These are phyloP conservation scores for Mercenaria mercenaria DNA, from an alignment of 1,140 invertebrate species.

Conservation along the genomic window DNA sequence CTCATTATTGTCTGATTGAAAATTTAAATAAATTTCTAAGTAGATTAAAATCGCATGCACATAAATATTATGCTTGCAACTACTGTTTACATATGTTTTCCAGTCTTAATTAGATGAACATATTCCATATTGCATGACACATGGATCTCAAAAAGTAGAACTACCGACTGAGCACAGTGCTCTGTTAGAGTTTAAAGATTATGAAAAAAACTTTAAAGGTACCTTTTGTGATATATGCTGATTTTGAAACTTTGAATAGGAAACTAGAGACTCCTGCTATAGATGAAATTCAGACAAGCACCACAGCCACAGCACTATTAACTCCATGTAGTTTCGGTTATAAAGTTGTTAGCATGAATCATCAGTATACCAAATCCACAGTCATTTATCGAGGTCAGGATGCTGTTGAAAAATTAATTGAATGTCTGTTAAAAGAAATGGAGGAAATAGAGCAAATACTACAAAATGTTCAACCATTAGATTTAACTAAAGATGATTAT, in stretches of 20 bases:
- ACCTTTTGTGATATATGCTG: conserved; percentile 10
- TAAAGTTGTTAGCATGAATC: neutral
- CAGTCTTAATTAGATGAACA: conserved; percentile 18
- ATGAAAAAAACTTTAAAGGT: conserved; percentile 1
- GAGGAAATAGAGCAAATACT: conserved; percentile 3
- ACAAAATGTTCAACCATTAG: neutral
- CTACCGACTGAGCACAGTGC: neutral
- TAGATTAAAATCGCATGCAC: neutral
- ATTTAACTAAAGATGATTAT: conserved; percentile 21
- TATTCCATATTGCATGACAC: conserved; percentile 8
- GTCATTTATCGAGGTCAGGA: neutral
- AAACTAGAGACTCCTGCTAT: neutral
- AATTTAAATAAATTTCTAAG: conserved; percentile 22
- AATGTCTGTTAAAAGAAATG: neutral
- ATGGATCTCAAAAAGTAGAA: neutral
- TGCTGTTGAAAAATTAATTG: neutral
- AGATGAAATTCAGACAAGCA: neutral
- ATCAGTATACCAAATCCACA: conserved; percentile 7
- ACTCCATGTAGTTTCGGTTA: neutral
- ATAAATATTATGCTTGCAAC: neutral
- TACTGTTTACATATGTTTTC: conserved; percentile 50
- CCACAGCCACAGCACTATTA: neutral
- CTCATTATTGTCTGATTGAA: conserved; percentile 43
- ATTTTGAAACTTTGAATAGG: conserved; percentile 5
- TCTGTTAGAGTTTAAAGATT: conserved; percentile 40